Percentiles rank a stretch among this genome's conserved stretches.
Conservation (phyloP, 2,888 invertebrate species). For the Amaurobius ferox region DNA sequence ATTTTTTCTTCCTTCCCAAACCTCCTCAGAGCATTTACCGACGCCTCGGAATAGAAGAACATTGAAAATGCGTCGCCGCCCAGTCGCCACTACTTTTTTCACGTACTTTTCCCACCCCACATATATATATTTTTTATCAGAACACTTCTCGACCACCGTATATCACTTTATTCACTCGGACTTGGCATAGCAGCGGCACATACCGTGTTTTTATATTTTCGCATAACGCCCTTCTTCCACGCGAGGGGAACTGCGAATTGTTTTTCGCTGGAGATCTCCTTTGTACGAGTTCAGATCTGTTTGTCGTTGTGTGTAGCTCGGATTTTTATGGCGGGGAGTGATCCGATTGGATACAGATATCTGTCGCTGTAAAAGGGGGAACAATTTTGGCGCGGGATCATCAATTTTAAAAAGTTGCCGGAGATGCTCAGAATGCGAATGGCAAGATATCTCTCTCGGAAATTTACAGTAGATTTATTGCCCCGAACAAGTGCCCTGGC, state of each 20-base stretch:
- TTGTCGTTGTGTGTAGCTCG: not conserved
- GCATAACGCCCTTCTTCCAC: constrained; percentile 46
- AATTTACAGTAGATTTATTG: not conserved
- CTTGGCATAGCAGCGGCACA: constrained; percentile 41
- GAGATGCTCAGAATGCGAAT: not conserved
- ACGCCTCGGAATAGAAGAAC: constrained; percentile 53
- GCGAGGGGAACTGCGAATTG: constrained; percentile 36
- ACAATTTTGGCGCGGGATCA: constrained; percentile 9
- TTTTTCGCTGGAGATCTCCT: constrained; percentile 8
- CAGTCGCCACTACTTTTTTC: constrained; percentile 58
- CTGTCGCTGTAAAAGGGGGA: constrained; percentile 1
- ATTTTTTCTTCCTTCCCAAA: constrained; percentile 11
- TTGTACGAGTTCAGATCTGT: not conserved
- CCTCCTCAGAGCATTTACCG: constrained; percentile 51
- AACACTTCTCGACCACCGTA: constrained; percentile 66
- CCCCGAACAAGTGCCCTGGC: not conserved
- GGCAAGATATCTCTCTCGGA: constrained; percentile 5
- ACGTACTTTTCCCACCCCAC: constrained; percentile 25
- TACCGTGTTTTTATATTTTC: constrained; percentile 59
- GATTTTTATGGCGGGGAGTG: not conserved
- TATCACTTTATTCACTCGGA: constrained; percentile 70
- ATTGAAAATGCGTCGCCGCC: constrained; percentile 66
- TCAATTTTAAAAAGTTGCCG: not conserved
- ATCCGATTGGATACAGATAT: constrained; percentile 18
- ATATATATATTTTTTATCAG: constrained; percentile 65